Evolutionary conservation across 2,888 invertebrate species (phyloP), one percentile per base, ranked within the genome.

Genomic region (Myopa testacea): DNA sequence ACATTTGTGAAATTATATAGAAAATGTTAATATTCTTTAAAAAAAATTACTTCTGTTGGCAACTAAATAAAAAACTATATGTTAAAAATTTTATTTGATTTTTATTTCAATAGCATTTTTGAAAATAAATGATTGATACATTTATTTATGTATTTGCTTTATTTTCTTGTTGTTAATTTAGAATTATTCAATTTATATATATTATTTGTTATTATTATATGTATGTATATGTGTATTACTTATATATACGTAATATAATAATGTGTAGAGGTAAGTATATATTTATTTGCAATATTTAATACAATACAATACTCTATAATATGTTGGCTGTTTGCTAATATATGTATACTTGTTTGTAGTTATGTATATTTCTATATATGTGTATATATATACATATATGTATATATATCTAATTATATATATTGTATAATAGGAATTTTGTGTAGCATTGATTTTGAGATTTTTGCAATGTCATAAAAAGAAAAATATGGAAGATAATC

Each of bases 401-500:
- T 67, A 63, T 81, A 60, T 72, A 65, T 76, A 75, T 81, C 73
- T 80, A 78, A 79, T 78, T 82, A 79, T 80, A 80, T 77, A 81
- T 82, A 82, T 82, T 81, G 80, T 82, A 81, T 82, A 80, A 79
- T 81, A 82, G 81, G 80, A 81, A 81, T 82, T 80, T 80, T 73
- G 79, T 80, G 81, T 80, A 80, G 78, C 78, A 80, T 82, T 78
- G 80, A 80, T 80, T 82, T 80, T 80, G 63, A 73, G 12, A 65
- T 8, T 38, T 65, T 37, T 26, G 26, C 70, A 34, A 6, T 6
- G 58, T 16, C n/a, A 58, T 58, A 5, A n/a, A 58, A 58, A 58
- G 58, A 26, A 62, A 3, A 45, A 45, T 10, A 45, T 45, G 45
- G 45, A 8, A 45, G 45, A 45, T 45, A 45, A 45, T 45, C 45